Percentiles rank a stretch among this genome's conserved stretches.
These are phyloP conservation scores for Adrianichthys oophorus DNA, from an alignment of 2,797 vertebrate genomes.

Conservation along the genomic window DNA sequence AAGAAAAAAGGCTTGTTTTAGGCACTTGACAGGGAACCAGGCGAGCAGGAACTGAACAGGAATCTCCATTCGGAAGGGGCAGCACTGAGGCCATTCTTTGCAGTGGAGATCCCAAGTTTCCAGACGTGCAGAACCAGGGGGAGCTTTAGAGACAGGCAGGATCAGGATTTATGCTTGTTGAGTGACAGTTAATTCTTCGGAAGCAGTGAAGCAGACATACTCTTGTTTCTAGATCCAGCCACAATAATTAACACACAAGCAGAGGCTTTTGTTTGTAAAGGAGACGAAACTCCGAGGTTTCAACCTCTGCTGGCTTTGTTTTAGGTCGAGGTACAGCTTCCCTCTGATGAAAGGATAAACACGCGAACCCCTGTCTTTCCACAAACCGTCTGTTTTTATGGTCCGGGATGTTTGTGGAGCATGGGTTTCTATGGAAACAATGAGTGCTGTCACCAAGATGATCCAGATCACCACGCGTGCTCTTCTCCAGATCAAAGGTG, in stretches of 20 bases:
- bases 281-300: conserved; percentile 1
- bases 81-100: too few relatives aligned
- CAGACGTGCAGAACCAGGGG: too few relatives aligned
- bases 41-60: too few relatives aligned
- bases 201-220: conserved; percentile 9
- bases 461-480: conserved; percentile 54
- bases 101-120: too few relatives aligned
- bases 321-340: conserved; percentile 32
- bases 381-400: conserved; percentile 45
- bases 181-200: conserved; percentile 25
- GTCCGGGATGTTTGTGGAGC: conserved; percentile 22
- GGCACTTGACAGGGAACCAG: too few relatives aligned
- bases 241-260: conserved; percentile 7
- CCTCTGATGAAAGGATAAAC: conserved; percentile 35
- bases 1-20: too few relatives aligned
- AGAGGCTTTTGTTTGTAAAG: conserved; percentile 8
- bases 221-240: conserved; percentile 10
- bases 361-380: conserved; percentile 36
- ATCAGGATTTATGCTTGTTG: conserved; percentile 30
- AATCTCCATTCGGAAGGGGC: too few relatives aligned
- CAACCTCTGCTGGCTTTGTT: conserved; percentile 25
- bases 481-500: conserved; percentile 64
- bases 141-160: too few relatives aligned
- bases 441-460: conserved; percentile 46
- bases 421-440: conserved; percentile 66